A percentile compares a stretch with the other conserved stretches of the same genome.
phyloP scores from a whole-genome alignment of 2,888 invertebrate genomes.

The Ametastegia equiseti region DNA sequence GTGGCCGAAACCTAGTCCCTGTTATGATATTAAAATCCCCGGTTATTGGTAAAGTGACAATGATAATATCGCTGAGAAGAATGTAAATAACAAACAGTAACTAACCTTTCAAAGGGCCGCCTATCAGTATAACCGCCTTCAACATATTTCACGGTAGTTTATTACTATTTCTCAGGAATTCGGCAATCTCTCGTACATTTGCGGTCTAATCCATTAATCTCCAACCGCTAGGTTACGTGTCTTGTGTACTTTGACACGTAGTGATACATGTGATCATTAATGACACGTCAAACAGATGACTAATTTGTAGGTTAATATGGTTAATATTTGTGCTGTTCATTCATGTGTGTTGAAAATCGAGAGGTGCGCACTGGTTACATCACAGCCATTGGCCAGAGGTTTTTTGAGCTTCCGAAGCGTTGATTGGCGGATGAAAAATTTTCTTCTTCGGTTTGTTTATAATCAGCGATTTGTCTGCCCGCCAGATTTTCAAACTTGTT shows the following conservation, averaged over 20 bases:
- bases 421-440: not conserved
- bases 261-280: not conserved
- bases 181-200: not conserved
- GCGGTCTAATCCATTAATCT: not conserved
- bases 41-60: constrained; percentile 23
- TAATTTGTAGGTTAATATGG: constrained; percentile 3
- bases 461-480: not conserved
- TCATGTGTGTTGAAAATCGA: not conserved
- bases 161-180: not conserved
- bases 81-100: not conserved
- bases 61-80: not conserved
- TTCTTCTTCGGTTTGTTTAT: not conserved
- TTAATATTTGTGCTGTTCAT: constrained; percentile 1
- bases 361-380: not conserved
- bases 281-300: constrained; percentile 28
- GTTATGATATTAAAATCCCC: constrained; percentile 60
- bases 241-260: constrained; percentile 37
- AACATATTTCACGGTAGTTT: constrained; percentile 78
- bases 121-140: constrained; percentile 94
- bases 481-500: not conserved
- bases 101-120: constrained; percentile 95
- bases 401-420: not conserved
- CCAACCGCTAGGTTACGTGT: constrained; percentile 7
- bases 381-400: not conserved
- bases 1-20: constrained; percentile 98